Evolutionary conservation across 37 sponge, comb jelly and placozoan genomes (phyloP), one percentile per base, ranked within the genome.

Genomic region (Oscarella lobularis): DNA sequence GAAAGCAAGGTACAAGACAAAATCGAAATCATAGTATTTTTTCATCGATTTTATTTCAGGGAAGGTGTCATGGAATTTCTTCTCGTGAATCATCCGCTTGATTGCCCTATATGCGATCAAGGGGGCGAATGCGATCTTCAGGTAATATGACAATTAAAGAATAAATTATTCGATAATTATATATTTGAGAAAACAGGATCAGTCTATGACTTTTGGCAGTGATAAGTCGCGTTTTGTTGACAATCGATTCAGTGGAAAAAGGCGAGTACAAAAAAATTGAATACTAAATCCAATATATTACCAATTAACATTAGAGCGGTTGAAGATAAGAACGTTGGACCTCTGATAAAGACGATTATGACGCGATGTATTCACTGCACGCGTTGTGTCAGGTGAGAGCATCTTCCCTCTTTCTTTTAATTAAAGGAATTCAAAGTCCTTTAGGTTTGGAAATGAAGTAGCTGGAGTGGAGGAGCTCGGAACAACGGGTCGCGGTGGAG

Each of bases 31-130:
- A n/a, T n/a, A n/a, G n/a, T n/a, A n/a, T n/a, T n/a, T n/a, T 20
- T 27, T 48, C 60, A 48, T 48, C 14, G 14, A 48, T 20, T 48
- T 9, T 48, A 20, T 48, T 48, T 9, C 72, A 87, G 97, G 60
- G 97, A 96, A 73, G 97, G 97, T 0, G 97, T 96, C 66, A 96
- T 92, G 93, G 97, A 96, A 85, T 96, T 96, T 65, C 86, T 96
- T 9, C 88, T 96, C 31, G 97, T 96, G 35, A 96, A 96, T 71
- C 97, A 96, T 76, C 97, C 97, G 27, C 88, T 96, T 74, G 97
- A 96, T 75, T 96, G 97, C 41, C 97, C 97, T 74, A 96, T 96
- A 39, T 96, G 97, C 79, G 97, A 96, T 75, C 97, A 96, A 76
- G 97, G 90, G 31, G 97, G 97, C 33, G 97, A 96, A 81, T 96